Evolutionary conservation across 2,888 invertebrate genomes (phyloP).

Genomic region (Zootermopsis nevadensis): DNA sequence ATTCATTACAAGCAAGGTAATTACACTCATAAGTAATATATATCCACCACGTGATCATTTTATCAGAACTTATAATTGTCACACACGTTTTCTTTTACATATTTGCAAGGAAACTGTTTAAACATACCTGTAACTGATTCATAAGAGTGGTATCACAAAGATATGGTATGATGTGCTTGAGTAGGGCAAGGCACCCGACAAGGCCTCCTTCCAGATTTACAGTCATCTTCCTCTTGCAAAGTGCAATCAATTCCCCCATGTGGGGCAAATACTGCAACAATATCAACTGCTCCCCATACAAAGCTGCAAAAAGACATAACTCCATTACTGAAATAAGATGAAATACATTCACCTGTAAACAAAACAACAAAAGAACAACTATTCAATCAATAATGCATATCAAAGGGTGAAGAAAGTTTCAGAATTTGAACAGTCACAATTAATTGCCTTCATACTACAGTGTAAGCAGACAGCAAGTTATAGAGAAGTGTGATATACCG

Average conservation of each 20-base stretch:
- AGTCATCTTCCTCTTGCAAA: conserved; percentile 84
- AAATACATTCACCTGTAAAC: too few species aligned
- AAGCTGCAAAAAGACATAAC: conserved; percentile 63
- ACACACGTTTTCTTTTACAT: too few species aligned
- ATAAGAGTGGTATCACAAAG: conserved; percentile 86
- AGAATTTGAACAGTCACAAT: too few species aligned
- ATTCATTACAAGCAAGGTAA: too few species aligned
- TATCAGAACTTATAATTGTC: background rate
- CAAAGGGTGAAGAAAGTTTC: too few species aligned
- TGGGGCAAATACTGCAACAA: conserved; percentile 91
- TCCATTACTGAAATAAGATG: too few species aligned
- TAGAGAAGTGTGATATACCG: too few species aligned
- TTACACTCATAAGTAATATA: too few species aligned
- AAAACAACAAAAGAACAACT: too few species aligned
- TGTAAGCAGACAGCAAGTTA: too few species aligned
- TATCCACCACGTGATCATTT: background rate
- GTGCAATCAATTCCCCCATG: conserved; percentile 84
- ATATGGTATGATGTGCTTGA: conserved; percentile 84
- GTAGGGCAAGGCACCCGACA: conserved; percentile 82
- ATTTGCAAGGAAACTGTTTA: background rate
- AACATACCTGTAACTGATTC: conserved; percentile 75
- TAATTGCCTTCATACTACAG: too few species aligned
- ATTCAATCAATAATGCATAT: too few species aligned
- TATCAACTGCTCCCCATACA: conserved; percentile 90
- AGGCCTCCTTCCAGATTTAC: conserved; percentile 88